Base-by-base conservation (phyloP, 2,797 vertebrate genomes). In the Hippocampus kuda region DNA sequence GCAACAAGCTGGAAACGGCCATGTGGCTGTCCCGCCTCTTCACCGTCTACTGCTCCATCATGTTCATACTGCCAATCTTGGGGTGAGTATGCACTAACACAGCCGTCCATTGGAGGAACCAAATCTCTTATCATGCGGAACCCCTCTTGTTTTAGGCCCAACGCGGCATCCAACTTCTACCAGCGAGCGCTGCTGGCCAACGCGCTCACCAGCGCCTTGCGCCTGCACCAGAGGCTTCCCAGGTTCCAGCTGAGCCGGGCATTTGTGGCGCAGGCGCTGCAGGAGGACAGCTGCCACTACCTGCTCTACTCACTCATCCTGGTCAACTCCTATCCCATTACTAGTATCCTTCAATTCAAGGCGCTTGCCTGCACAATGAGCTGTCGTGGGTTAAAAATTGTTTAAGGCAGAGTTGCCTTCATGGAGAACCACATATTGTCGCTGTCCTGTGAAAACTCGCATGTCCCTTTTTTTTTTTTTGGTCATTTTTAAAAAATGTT, bases 1-100 rank as follows among this genome's bases (percentile, higher is more conserved):
- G 90, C 77, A 98, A 97, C 85, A 99, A 99, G 79, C 82, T 99
- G 88, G 97, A 99, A 84, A 96, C 95, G 1, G 95, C 94, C 9
- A 99, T 99, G 97, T 99, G 96, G 97, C 92, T 99, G 77, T 99
- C 96, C 51, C 92, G 96, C 5, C 89, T 98, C 79, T 98, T 98
- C 88, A 98, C 97, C 0, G 94, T 99, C 77, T 98, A 98, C 87
- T 99, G 96, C 85, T 98, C 97, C 1, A 88, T 96, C 77, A 92
- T 99, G 90, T 99, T 99, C 85, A 95, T 99, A 76, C 89, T 99
- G 70, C 97, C 96, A 75, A 84, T 98, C 78, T 86, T 99, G 78
- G 96, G 97, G 97, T 99, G 90, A 84, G 95, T 95, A 84, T 22
- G 41, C 34, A 2, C 10, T 20, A 34, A 9, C 16, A 20, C 1